Evolutionary conservation across 2,888 invertebrate genomes (phyloP), one percentile per base, ranked within the genome.

Genomic region (Aspidiotus destructor): DNA sequence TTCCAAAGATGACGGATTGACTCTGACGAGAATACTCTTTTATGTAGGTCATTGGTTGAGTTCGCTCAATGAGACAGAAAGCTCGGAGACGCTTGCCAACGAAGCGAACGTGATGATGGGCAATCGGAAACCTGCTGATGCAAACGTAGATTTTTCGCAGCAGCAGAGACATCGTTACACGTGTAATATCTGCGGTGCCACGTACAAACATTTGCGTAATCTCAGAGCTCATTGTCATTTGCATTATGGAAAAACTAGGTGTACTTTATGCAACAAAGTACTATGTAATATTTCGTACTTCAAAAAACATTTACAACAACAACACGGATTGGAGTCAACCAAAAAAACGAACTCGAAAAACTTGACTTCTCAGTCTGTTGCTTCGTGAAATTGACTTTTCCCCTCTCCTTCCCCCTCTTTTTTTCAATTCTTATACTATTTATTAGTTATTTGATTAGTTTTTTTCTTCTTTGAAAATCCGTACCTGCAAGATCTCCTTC

Each of bases 161-260:
- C 67, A 78, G 77, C 79, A 75, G 76, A 76, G 74, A 74, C 74
- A 70, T 75, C 71, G 69, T 17, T 70, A 70, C 57, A 70, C 77
- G 73, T 79, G 79, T 77, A 77, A 76, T 75, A 76, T 77, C 73
- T 80, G 79, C 75, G 78, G 77, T 76, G 79, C 79, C 76, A 77
- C 77, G 69, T 80, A 79, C 76, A 78, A 78, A 75, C 79, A 80
- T 75, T 78, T 79, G 73, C 77, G 79, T 75, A 80, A 80, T 74
- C 77, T 80, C 76, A 78, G 78, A 75, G 79, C 79, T 74, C 80
- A 81, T 76, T 79, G 79, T 77, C 79, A 80, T 72, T 77, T 78
- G 74, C 81, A 80, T 75, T 77, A 78, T 72, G 80, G 80, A 60
- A 78, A 78, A 72, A 80, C 80, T 70, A 78, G 78, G 74, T 81